Evolutionary conservation across 2,888 invertebrate genomes (phyloP).

Genomic region (Andrena bucephala): DNA sequence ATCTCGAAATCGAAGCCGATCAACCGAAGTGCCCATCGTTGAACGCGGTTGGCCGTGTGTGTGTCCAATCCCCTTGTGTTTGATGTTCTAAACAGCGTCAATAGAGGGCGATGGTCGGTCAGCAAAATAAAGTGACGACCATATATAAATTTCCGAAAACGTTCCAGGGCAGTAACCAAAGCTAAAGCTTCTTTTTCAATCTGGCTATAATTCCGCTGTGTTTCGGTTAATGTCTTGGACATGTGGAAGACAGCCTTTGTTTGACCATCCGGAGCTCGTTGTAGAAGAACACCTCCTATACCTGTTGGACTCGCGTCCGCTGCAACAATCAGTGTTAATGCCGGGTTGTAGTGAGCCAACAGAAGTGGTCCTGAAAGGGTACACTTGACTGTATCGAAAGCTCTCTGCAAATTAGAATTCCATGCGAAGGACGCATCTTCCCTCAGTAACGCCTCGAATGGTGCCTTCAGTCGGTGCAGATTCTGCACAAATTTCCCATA

Average conservation of each 20-base stretch:
- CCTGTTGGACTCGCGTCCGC: not conserved
- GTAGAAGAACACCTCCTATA: not conserved
- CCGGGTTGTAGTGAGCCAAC: not conserved
- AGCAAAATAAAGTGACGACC: slow-evolving; percentile 1
- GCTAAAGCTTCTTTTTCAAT: not conserved
- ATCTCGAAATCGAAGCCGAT: not conserved
- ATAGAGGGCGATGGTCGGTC: not conserved
- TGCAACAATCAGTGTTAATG: not conserved
- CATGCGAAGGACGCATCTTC: not conserved
- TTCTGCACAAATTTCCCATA: not conserved
- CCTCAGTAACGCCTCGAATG: not conserved
- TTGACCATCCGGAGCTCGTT: not conserved
- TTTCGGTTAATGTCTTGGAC: not conserved
- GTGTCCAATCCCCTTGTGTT: too few species aligned
- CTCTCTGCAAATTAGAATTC: too few species aligned
- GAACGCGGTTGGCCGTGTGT: too few species aligned
- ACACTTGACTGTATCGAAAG: too few species aligned
- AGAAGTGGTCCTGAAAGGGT: not conserved
- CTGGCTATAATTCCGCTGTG: slow-evolving; percentile 4
- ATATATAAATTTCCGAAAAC: not conserved
- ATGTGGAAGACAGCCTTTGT: not conserved
- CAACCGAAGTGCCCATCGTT: not conserved
- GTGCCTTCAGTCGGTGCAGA: not conserved
- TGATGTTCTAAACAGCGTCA: not conserved
- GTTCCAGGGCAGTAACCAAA: not conserved